These are phyloP conservation scores for Platygyra sinensis DNA, from an alignment of 64 coral and sea anemone species.

Conservation along the genomic window DNA sequence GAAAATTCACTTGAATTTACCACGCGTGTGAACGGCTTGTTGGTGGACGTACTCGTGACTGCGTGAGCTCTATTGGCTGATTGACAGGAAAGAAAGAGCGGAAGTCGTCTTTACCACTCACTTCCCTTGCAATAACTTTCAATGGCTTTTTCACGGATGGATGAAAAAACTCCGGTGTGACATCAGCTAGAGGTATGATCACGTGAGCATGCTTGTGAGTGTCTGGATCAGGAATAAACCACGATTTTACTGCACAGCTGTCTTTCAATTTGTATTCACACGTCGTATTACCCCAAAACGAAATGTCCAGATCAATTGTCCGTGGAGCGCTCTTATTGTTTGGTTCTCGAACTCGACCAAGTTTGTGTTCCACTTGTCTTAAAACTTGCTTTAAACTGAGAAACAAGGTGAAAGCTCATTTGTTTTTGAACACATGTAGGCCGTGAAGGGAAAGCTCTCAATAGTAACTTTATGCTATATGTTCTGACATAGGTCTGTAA, in stretches of 20 bases:
- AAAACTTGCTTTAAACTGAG: slow-evolving; percentile 54
- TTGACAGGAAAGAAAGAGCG: slow-evolving; percentile 22
- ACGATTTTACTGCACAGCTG: slow-evolving; percentile 8
- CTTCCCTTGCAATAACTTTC: slow-evolving; percentile 32
- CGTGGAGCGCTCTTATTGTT: slow-evolving; percentile 39
- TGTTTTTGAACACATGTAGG: background rate
- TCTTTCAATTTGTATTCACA: slow-evolving; percentile 23
- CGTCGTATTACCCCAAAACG: slow-evolving; percentile 41
- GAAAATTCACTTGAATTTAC: background rate
- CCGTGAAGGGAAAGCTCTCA: background rate
- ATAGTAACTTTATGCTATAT: background rate
- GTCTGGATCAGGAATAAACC: slow-evolving; percentile 40
- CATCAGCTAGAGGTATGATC: slow-evolving; percentile 75
- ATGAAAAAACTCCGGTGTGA: slow-evolving; percentile 70
- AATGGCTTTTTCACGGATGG: slow-evolving; percentile 41
- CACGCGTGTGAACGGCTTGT: background rate
- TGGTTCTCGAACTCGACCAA: slow-evolving; percentile 22
- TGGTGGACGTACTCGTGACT: background rate
- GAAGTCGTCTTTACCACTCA: slow-evolving; percentile 45
- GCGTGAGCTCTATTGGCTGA: background rate
- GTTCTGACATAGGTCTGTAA: too few species aligned
- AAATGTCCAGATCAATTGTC: slow-evolving; percentile 81
- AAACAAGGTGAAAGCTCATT: background rate
- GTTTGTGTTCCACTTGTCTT: slow-evolving; percentile 23
- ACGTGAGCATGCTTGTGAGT: slow-evolving; percentile 41